Conservation (phyloP, 2,888 invertebrate species). For the Stramonita haemastoma region DNA sequence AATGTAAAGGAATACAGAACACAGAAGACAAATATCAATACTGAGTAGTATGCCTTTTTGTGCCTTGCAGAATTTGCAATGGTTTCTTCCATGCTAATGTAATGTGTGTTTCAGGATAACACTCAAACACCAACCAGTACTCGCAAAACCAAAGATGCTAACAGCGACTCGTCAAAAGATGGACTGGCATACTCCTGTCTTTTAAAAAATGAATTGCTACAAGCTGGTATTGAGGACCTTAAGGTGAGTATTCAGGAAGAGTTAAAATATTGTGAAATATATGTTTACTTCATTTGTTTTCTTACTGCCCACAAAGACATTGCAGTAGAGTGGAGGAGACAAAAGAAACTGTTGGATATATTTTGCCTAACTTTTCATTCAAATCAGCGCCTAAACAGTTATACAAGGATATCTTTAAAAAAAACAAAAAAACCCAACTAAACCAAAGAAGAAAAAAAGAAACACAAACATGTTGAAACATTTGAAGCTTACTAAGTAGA, state of each 20-base stretch:
- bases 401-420: background rate
- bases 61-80: no score
- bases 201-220: conserved; percentile 95
- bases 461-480: no score
- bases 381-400: background rate
- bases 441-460: no score
- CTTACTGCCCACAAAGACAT: background rate
- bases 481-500: no score
- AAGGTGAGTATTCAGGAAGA: conserved; percentile 64
- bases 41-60: no score
- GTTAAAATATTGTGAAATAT: background rate
- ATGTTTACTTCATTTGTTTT: background rate
- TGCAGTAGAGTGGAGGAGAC: background rate
- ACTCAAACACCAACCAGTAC: conserved; percentile 69
- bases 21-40: no score
- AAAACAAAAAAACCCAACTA: no score
- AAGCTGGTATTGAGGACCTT: conserved; percentile 90
- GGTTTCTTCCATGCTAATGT: background rate
- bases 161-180: conserved; percentile 86
- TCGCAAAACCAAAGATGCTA: conserved; percentile 81
- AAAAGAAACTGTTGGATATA: background rate
- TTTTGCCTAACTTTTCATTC: background rate
- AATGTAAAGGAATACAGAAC: no score
- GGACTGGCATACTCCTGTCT: conserved; percentile 95
- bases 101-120: conserved; percentile 24